Conservation (phyloP, 1,140 invertebrate genomes). For the Bombus confusus region DNA sequence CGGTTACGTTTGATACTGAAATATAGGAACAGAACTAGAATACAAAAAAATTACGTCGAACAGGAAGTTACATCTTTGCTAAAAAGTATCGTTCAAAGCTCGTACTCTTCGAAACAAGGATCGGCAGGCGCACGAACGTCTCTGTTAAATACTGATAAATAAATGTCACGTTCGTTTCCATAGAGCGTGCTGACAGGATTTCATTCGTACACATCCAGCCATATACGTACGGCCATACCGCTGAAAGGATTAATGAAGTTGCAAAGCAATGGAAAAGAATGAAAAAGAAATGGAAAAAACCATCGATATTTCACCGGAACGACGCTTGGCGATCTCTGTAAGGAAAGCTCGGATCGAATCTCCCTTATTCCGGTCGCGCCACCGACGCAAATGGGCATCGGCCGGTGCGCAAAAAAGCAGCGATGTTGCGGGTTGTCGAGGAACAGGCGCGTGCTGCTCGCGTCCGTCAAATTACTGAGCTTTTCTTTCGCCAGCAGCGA, state of each 20-base stretch:
- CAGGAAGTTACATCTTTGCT: too few relatives aligned
- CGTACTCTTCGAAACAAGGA: too few relatives aligned
- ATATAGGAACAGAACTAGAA: too few relatives aligned
- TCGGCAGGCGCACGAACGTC: too few relatives aligned
- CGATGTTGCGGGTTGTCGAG: not conserved
- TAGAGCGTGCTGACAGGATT: not conserved
- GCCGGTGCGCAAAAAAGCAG: not conserved
- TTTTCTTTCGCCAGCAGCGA: slow-evolving; percentile 16
- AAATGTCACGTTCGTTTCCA: not conserved
- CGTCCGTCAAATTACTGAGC: slow-evolving; percentile 3
- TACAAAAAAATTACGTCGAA: too few relatives aligned
- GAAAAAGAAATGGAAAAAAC: not conserved
- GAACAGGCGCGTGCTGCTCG: slow-evolving; percentile 5
- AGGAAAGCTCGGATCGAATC: not conserved
- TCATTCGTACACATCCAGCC: too few relatives aligned
- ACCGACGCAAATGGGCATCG: not conserved
- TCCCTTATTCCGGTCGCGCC: not conserved
- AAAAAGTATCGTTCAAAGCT: too few relatives aligned
- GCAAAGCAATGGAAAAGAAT: not conserved
- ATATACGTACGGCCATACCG: not conserved
- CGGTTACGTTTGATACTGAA: not conserved
- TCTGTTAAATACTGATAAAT: not conserved
- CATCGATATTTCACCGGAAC: not conserved
- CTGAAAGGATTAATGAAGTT: not conserved
- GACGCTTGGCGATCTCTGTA: not conserved